Evolutionary conservation across 1,140 invertebrate species (phyloP).

Genomic region (Pentalonia nigronervosa): DNA sequence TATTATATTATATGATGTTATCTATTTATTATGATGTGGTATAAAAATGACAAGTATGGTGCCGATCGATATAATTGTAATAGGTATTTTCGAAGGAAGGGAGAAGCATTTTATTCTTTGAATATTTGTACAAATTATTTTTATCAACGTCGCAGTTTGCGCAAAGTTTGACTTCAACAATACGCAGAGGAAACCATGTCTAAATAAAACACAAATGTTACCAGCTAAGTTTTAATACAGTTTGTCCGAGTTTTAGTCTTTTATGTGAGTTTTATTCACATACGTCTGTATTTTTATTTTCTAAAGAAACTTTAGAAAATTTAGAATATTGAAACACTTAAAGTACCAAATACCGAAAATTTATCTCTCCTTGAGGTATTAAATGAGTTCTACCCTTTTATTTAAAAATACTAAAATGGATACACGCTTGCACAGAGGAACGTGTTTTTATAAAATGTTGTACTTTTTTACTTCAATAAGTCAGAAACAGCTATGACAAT

Average conservation of each 20-base stretch:
- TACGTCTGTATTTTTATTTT: neutral
- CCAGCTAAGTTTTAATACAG: neutral
- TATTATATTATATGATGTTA: too few species aligned
- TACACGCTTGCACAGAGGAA: neutral
- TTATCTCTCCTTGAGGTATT: neutral
- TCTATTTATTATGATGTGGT: neutral
- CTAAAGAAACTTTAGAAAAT: neutral
- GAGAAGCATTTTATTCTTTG: neutral
- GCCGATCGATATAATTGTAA: neutral
- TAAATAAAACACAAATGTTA: conserved; percentile 31
- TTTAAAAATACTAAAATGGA: neutral
- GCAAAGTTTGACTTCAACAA: neutral
- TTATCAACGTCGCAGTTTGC: neutral
- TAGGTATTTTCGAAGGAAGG: neutral
- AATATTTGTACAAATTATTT: neutral
- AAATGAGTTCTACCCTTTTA: neutral
- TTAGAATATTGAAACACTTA: neutral
- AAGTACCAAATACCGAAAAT: neutral
- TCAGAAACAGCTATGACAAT: neutral
- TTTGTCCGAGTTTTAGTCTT: neutral
- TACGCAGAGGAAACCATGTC: neutral
- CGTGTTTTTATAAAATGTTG: neutral
- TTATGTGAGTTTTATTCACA: neutral
- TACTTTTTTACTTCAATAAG: neutral
- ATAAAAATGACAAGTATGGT: neutral